These are phyloP conservation scores for Sipha flava DNA, from an alignment of 1,140 invertebrate genomes.

Conservation along the genomic window DNA sequence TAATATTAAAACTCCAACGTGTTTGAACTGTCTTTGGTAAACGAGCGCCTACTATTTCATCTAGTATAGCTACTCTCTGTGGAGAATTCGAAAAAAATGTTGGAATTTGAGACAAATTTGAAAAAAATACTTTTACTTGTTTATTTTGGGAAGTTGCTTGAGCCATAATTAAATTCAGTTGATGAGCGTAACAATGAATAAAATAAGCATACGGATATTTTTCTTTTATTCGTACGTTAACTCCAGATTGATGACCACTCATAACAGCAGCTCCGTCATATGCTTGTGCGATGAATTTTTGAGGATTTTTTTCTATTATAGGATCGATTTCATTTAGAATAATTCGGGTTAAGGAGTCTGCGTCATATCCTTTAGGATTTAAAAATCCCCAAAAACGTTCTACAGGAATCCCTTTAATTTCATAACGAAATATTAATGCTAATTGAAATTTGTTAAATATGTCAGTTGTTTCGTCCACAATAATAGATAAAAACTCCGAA, in stretches of 20 bases:
- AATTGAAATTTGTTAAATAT: constrained; percentile 38
- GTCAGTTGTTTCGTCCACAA: constrained; percentile 41
- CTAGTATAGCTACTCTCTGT: background rate
- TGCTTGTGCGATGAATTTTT: background rate
- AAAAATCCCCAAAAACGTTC: constrained; percentile 26
- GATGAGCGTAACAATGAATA: constrained; percentile 35
- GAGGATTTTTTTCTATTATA: constrained; percentile 26
- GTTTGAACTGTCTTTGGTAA: background rate
- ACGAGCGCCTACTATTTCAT: background rate
- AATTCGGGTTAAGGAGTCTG: background rate
- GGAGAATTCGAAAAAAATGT: constrained; percentile 32
- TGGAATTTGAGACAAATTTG: constrained; percentile 28
- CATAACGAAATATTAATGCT: constrained; percentile 3
- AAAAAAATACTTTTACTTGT: constrained; percentile 28
- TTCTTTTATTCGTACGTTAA: constrained; percentile 38
- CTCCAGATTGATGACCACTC: constrained; percentile 37
- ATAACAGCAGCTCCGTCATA: background rate
- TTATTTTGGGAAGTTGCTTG: constrained; percentile 8
- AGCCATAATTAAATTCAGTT: constrained; percentile 31
- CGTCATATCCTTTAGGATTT: background rate
- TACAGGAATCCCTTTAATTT: background rate
- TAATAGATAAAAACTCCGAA: constrained; percentile 31
- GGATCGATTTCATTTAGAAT: background rate
- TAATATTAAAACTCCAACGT: constrained; percentile 28
- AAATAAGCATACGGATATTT: constrained; percentile 39